A percentile compares a stretch with the other conserved stretches of the same genome.
These are phyloP conservation scores for Cydia strobilella DNA, from an alignment of 1,140 invertebrate genomes.

Conservation along the genomic window DNA sequence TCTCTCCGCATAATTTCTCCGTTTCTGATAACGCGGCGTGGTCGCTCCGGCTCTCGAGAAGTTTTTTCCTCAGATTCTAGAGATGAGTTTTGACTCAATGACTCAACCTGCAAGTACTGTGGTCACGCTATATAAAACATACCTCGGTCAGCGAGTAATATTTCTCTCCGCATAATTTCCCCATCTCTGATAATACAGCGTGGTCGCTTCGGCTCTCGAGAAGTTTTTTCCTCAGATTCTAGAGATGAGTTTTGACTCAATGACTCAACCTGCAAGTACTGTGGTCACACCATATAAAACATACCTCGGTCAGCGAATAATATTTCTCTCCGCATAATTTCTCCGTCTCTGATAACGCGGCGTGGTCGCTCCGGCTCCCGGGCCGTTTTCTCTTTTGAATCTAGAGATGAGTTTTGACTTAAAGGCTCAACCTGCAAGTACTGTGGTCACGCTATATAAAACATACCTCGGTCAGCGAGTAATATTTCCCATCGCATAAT, in stretches of 20 bases:
- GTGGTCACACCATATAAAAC: no score
- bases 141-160: slow-evolving; percentile 8
- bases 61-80: neutral
- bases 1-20: neutral
- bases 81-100: neutral
- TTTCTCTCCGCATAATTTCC: neutral
- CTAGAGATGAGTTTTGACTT: no score
- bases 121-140: neutral
- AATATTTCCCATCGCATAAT: neutral
- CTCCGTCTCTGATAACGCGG: no score
- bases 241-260: slow-evolving; percentile 1
- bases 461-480: neutral
- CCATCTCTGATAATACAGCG: neutral
- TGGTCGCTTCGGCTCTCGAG: neutral
- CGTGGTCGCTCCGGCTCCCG: no score
- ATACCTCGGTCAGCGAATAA: neutral
- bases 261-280: neutral
- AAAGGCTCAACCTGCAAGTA: neutral
- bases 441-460: no score
- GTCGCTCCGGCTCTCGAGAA: neutral
- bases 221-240: neutral
- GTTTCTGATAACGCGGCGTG: neutral
- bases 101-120: neutral
- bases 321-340: no score
- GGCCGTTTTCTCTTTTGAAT: no score